These are phyloP conservation scores for Sandelia bainsii DNA, from an alignment of 2,797 vertebrate genomes.

Conservation along the genomic window DNA sequence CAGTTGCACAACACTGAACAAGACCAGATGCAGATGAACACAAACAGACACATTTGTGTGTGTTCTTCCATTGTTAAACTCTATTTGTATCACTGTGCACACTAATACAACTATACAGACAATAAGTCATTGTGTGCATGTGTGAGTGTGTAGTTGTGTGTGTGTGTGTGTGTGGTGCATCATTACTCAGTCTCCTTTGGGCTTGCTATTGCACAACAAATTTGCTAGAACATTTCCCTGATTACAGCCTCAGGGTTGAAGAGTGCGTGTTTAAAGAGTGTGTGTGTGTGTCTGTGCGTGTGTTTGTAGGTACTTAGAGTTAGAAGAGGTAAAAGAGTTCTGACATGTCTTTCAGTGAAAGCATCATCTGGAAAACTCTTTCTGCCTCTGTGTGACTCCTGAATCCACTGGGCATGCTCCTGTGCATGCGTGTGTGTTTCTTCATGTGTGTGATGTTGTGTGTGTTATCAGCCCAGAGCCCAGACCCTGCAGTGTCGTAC, in stretches of 20 bases:
- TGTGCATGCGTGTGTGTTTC: constrained; percentile 4
- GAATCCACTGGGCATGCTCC: constrained; percentile 22
- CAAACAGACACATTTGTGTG: too few relatives aligned
- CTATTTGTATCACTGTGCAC: constrained; percentile 13
- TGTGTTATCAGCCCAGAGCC: background rate
- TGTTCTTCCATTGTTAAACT: background rate
- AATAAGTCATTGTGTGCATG: background rate
- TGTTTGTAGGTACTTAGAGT: constrained; percentile 21
- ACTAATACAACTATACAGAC: background rate
- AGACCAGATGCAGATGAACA: background rate
- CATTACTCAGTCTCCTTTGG: constrained; percentile 55
- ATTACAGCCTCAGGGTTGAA: constrained; percentile 45
- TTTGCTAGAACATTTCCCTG: constrained; percentile 60
- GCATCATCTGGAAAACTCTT: constrained; percentile 29
- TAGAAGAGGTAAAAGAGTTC: constrained; percentile 51
- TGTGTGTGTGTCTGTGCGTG: constrained; percentile 15
- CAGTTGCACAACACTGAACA: too few relatives aligned
- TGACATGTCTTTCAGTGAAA: constrained; percentile 60
- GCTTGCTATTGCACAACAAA: constrained; percentile 52
- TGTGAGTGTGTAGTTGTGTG: too few relatives aligned
- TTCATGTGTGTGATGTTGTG: constrained; percentile 8
- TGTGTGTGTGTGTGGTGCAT: constrained; percentile 8
- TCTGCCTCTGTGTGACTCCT: constrained; percentile 32
- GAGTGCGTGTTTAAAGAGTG: background rate
- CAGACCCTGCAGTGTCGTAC: background rate